A percentile compares a stretch with the other conserved stretches of the same genome.
These are phyloP conservation scores for Anomalospiza imberbis DNA, from an alignment of 2,797 vertebrate genomes.

Conservation along the genomic window DNA sequence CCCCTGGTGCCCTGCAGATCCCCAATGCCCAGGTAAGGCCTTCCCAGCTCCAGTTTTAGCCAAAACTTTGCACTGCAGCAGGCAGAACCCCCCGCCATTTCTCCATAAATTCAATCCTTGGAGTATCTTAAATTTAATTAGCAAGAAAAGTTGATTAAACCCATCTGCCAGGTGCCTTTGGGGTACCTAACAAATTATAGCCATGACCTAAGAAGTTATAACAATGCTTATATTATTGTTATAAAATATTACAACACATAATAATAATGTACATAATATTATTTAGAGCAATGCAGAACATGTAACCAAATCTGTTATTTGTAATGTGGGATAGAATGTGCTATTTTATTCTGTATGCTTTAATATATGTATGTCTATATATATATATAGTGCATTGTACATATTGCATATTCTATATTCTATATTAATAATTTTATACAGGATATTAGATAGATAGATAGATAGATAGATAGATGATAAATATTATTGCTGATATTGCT, in stretches of 20 bases:
- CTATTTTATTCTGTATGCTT: neutral
- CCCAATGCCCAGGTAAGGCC: slow-evolving; percentile 91
- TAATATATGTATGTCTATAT: neutral
- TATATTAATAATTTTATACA: neutral
- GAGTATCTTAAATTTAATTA: neutral
- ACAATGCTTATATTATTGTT: neutral
- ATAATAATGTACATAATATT: too few species aligned
- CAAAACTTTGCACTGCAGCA: fast-evolving
- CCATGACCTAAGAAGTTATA: neutral
- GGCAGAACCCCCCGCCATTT: fast-evolving
- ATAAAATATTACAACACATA: neutral
- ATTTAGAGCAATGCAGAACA: neutral
- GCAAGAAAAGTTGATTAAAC: neutral
- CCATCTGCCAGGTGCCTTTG: neutral
- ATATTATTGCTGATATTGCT: neutral
- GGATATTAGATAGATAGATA: neutral
- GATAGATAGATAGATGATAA: too few species aligned
- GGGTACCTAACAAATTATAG: neutral
- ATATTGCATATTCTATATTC: neutral
- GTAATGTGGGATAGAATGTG: neutral
- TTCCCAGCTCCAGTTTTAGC: fast-evolving
- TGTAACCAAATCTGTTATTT: neutral
- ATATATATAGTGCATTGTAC: too few species aligned
- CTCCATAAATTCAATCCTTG: neutral
- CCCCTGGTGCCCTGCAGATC: slow-evolving; percentile 94